These are phyloP conservation scores for Mythimna albipuncta DNA, from an alignment of 2,888 invertebrate species.

Conservation along the genomic window DNA sequence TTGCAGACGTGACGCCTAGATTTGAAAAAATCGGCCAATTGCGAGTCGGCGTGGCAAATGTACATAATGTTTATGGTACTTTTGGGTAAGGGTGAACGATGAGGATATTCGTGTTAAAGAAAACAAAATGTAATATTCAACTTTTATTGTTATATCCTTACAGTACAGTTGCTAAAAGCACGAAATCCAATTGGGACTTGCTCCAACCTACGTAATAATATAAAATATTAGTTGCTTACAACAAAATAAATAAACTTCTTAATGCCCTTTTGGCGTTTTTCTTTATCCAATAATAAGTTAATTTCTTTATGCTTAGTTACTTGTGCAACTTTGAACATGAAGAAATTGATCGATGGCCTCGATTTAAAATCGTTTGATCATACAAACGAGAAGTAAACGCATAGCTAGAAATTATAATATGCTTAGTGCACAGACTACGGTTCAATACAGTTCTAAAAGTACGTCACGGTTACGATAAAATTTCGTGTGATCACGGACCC, in stretches of 20 bases:
- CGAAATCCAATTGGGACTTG: constrained; percentile 83
- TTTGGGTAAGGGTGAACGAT: neutral
- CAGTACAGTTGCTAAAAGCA: constrained; percentile 85
- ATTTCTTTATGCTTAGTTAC: constrained; percentile 87
- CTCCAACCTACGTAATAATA: constrained; percentile 83
- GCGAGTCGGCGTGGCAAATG: no score
- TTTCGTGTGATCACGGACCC: constrained; percentile 76
- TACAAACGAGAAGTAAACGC: constrained; percentile 62
- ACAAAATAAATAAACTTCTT: constrained; percentile 89
- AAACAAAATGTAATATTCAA: constrained; percentile 74
- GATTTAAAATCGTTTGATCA: constrained; percentile 84
- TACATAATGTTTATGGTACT: no score
- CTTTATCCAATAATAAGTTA: constrained; percentile 79
- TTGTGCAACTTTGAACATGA: constrained; percentile 84
- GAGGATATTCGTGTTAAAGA: constrained; percentile 38
- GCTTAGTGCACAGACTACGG: constrained; percentile 59
- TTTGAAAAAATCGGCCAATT: no score
- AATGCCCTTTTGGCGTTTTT: constrained; percentile 85
- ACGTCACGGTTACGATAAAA: constrained; percentile 51
- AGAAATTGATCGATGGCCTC: constrained; percentile 89
- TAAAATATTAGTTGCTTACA: constrained; percentile 89
- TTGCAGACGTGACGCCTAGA: no score
- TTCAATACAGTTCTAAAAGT: constrained; percentile 54
- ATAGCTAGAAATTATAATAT: constrained; percentile 51
- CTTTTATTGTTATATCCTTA: constrained; percentile 86